Conservation (phyloP, 2,888 invertebrate species). For the Tryphoninae sp. region DNA sequence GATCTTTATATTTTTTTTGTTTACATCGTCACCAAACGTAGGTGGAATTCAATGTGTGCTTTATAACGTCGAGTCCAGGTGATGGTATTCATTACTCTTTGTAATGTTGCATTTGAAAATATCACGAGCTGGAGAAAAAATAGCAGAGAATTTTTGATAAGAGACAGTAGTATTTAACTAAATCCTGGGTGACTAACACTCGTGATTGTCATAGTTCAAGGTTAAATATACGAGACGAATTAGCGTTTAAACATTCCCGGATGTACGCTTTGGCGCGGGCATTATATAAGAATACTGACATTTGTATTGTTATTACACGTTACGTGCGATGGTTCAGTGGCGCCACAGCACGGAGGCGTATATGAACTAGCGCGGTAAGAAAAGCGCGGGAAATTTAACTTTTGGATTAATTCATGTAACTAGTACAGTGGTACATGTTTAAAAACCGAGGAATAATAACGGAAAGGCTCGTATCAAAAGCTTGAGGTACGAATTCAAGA, state of each 20-base stretch:
- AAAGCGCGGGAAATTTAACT: slow-evolving; percentile 18
- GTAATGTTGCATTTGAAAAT: slow-evolving; percentile 1
- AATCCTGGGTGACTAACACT: slow-evolving; percentile 29
- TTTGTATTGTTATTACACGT: slow-evolving; percentile 12
- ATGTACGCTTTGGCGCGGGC: slow-evolving; percentile 80
- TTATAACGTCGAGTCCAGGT: slow-evolving; percentile 14
- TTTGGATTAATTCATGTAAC: background rate
- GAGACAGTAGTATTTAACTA: background rate
- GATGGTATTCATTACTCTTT: background rate
- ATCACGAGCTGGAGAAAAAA: slow-evolving; percentile 38
- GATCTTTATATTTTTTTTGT: too few relatives aligned
- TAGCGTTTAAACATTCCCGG: slow-evolving; percentile 74
- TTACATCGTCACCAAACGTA: background rate
- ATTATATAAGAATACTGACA: slow-evolving; percentile 48
- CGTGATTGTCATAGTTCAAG: slow-evolving; percentile 15
- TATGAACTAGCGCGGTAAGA: background rate
- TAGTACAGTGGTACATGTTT: background rate
- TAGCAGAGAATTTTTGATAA: background rate
- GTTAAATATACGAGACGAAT: slow-evolving; percentile 54
- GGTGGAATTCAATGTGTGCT: background rate
- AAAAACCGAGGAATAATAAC: too few relatives aligned
- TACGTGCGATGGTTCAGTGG: slow-evolving; percentile 9
- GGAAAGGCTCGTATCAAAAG: too few relatives aligned
- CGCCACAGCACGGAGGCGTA: slow-evolving; percentile 36
- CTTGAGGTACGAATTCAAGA: background rate